Base-by-base conservation (phyloP, 2,797 vertebrate species). In the Ptychadena robeensis region DNA sequence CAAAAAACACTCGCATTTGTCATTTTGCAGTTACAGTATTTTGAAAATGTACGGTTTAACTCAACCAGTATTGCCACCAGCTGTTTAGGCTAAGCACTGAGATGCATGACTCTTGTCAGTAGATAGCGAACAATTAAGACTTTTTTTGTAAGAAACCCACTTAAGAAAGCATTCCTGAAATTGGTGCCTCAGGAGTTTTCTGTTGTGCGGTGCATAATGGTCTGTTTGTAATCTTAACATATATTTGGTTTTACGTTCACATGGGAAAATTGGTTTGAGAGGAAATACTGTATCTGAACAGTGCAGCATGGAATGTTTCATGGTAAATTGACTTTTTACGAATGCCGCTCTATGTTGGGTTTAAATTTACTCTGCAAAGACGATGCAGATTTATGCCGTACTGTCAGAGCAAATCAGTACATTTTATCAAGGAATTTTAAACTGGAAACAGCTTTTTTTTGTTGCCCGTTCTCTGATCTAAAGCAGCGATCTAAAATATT, bases 351-450 rank as follows among this genome's bases (percentile, higher is more conserved):
- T 70, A 76, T 70, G 78, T 80, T 74, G 83, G 72, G 61, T 85
- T 81, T 80, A 80, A 80, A 85, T 85, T 85, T 64, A 40, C 83
- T 85, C 78, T 14, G 37, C 30, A 65, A 80, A 71, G 78, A 80
- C 64, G 82, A 85, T 85, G 78, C 83, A 85, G 83, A 85, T 85
- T 85, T 85, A 80, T 85, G 83, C 78, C 72, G 57, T 65, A 76
- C 78, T 85, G 83, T 85, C 78, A 85, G 30, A 74, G 53, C 73
- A 76, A 76, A 85, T 85, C 83, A 85, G 78, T 48, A 81, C 83
- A 76, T 85, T 85, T 85, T 80, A 85, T 85, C 65, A 71, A 76
- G 83, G 83, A 85, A 85, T 76, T 80, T 84, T 65, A 85, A 84
- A 85, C 65, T 70, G 25, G 66, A 53, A 80, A 80, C 77, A 79